These are phyloP conservation scores for Eleginops maclovinus DNA, from an alignment of 2,113 vertebrate species.

Conservation along the genomic window DNA sequence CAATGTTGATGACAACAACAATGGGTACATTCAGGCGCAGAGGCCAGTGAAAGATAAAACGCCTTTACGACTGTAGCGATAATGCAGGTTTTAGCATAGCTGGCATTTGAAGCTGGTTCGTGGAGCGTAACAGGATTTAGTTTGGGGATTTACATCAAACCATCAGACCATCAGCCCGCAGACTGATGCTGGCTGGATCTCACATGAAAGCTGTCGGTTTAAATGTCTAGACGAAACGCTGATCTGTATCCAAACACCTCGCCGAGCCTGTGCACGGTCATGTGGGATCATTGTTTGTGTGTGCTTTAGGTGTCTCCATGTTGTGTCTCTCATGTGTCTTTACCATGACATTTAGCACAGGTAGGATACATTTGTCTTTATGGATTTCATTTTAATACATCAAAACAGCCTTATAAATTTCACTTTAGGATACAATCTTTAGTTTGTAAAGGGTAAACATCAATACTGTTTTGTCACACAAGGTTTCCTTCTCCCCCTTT, in stretches of 20 bases:
- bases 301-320: not conserved
- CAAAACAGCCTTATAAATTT: too few species aligned
- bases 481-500: too few species aligned
- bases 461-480: too few species aligned
- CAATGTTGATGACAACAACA: constrained; percentile 20
- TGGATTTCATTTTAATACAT: too few species aligned
- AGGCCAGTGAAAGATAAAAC: too few species aligned
- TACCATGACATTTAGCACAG: too few species aligned
- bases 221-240: constrained; percentile 13
- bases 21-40: constrained; percentile 31
- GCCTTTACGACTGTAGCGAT: not conserved
- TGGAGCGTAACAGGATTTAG: constrained; percentile 14
- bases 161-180: not conserved
- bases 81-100: constrained; percentile 13
- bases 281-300: not conserved
- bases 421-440: too few species aligned
- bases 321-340: too few species aligned
- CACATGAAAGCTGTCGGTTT: constrained; percentile 5
- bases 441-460: too few species aligned
- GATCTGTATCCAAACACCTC: constrained; percentile 34
- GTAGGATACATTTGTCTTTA: not conserved
- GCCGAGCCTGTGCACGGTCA: not conserved
- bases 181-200: constrained; percentile 4
- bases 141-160: constrained; percentile 5
- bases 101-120: not conserved